A percentile compares a stretch with the other conserved stretches of the same genome.
phyloP scores from a whole-genome alignment of 2,888 invertebrate genomes.

The Lithophane leautieri region DNA sequence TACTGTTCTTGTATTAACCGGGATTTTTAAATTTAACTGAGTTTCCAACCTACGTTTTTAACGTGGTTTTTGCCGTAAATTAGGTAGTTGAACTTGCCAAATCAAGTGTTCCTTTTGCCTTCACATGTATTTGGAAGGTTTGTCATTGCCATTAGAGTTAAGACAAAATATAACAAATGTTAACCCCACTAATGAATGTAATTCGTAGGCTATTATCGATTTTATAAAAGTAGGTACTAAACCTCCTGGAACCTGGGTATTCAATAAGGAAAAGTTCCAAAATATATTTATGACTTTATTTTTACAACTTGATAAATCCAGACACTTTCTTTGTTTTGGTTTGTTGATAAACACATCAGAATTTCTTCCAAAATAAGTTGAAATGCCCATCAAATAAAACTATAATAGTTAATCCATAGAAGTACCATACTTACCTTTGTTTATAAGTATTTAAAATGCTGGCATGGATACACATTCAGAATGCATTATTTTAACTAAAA shows the following conservation, averaged over 20 bases:
- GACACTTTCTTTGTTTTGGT: conserved; percentile 23
- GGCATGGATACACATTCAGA: not conserved
- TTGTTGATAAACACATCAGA: conserved; percentile 52
- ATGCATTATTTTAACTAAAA: conserved; percentile 1
- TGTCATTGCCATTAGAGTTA: not conserved
- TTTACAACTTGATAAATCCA: conserved; percentile 15
- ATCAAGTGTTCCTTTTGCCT: not conserved
- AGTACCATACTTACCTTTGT: not conserved
- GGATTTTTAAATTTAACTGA: conserved; percentile 53
- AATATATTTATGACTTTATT: not conserved
- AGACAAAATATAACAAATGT: conserved; percentile 1
- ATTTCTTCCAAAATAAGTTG: conserved; percentile 9
- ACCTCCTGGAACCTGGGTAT: conserved; percentile 18
- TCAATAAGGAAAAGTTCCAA: not conserved
- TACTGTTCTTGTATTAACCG: conserved; percentile 29
- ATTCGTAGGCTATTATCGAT: conserved; percentile 53
- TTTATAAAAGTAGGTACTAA: conserved; percentile 33
- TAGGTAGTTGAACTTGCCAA: conserved; percentile 23
- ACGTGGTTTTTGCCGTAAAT: conserved; percentile 58
- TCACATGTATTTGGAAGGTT: conserved; percentile 1
- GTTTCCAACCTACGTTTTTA: conserved; percentile 56
- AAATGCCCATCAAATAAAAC: conserved; percentile 13
- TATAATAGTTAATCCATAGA: not conserved
- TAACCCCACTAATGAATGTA: conserved; percentile 28
- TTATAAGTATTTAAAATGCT: not conserved